Percentiles rank a stretch among this genome's conserved stretches.
Evolutionary conservation across 2,888 invertebrate species (phyloP).

Genomic region (Hoplodrina ambigua): DNA sequence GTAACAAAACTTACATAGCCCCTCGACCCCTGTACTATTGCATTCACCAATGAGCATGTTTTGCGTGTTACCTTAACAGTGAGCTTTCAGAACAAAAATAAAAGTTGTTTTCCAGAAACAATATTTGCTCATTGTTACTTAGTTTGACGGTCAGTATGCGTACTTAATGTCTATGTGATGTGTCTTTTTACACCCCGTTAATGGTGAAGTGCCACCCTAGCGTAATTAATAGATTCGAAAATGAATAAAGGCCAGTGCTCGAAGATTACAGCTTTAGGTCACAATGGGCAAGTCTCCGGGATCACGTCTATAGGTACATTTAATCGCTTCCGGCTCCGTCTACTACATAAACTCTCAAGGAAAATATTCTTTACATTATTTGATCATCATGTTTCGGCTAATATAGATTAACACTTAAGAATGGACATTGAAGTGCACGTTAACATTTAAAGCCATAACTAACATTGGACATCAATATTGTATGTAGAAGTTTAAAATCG

Average conservation of each 20-base stretch:
- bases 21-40: no score
- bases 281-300: slow-evolving; percentile 34
- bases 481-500: slow-evolving; percentile 52
- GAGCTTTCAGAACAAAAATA: no score
- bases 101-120: no score
- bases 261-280: slow-evolving; percentile 60
- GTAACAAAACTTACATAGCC: no score
- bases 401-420: slow-evolving; percentile 58
- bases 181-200: neutral
- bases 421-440: slow-evolving; percentile 48
- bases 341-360: slow-evolving; percentile 46
- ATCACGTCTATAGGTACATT: slow-evolving; percentile 25
- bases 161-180: no score
- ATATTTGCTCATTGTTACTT: no score
- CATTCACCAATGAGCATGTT: no score
- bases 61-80: no score
- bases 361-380: slow-evolving; percentile 26
- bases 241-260: slow-evolving; percentile 66
- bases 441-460: slow-evolving; percentile 51
- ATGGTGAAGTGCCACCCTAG: slow-evolving; percentile 51
- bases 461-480: slow-evolving; percentile 59
- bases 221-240: slow-evolving; percentile 66
- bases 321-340: no score
- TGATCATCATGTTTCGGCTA: slow-evolving; percentile 34
- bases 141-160: no score